These are phyloP conservation scores for Chrysotoxum bicinctum DNA, from an alignment of 2,888 invertebrate genomes.

Conservation along the genomic window DNA sequence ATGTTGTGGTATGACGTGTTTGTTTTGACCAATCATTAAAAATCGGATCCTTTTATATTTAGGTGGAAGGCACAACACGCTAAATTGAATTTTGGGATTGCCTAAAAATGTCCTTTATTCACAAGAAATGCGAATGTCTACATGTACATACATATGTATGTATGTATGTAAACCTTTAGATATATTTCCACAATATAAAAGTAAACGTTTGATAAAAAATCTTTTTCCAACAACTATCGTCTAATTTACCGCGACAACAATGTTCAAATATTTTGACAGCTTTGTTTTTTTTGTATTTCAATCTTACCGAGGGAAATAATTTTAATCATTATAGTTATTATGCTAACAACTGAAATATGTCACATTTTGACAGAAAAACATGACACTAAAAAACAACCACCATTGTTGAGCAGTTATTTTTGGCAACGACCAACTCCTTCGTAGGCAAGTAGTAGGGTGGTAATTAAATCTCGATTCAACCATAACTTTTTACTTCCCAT, in stretches of 20 bases:
- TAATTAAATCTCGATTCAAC: conserved; percentile 41
- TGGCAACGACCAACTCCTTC: neutral
- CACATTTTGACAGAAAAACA: conserved; percentile 50
- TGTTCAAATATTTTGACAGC: conserved; percentile 43
- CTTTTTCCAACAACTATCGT: neutral
- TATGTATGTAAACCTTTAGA: too few species aligned
- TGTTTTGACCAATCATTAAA: too few species aligned
- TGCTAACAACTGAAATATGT: conserved; percentile 1
- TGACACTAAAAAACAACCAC: conserved; percentile 18
- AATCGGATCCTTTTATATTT: too few species aligned
- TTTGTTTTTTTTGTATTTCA: neutral
- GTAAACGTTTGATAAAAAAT: too few species aligned
- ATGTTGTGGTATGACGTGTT: too few species aligned
- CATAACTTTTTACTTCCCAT: conserved; percentile 53
- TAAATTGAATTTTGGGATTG: too few species aligned
- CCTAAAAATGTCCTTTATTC: too few species aligned
- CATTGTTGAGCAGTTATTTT: neutral
- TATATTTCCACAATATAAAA: too few species aligned
- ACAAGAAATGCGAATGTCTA: too few species aligned
- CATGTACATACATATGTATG: too few species aligned
- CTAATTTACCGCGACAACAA: neutral
- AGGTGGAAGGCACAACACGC: too few species aligned
- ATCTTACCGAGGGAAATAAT: neutral
- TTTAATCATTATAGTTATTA: neutral
- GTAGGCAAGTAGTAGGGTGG: conserved; percentile 16